Evolutionary conservation across 1,140 invertebrate genomes (phyloP).

Genomic region (Parapsyche elsis): DNA sequence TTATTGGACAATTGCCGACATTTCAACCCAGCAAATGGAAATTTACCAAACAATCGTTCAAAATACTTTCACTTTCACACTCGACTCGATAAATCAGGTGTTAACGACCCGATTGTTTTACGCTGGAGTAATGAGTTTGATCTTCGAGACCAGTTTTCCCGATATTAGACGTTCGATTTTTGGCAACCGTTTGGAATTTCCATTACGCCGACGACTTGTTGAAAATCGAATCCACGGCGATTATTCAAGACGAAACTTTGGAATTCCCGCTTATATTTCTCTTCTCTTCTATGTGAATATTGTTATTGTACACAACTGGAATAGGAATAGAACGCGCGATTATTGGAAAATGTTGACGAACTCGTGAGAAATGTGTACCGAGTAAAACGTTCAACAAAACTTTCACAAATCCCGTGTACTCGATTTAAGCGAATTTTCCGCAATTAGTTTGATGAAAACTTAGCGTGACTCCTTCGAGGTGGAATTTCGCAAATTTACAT

Average conservation of each 20-base stretch:
- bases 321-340: no score
- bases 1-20: no score
- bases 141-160: not conserved
- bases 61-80: no score
- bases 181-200: conserved; percentile 18
- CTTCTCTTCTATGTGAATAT: not conserved
- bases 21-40: no score
- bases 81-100: conserved; percentile 5
- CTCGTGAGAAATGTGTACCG: no score
- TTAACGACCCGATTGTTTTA: not conserved
- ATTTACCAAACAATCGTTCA: no score
- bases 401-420: no score
- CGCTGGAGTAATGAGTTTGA: no score
- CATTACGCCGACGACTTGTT: conserved; percentile 5
- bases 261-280: conserved; percentile 15
- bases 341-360: no score
- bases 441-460: conserved; percentile 1
- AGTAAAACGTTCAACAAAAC: no score
- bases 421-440: not conserved
- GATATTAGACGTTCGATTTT: not conserved
- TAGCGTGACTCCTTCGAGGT: not conserved
- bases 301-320: no score
- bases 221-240: not conserved
- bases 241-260: conserved; percentile 13
- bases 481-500: not conserved